These are phyloP conservation scores for Ahaetulla prasina DNA, from an alignment of 2,113 vertebrate species.

Conservation along the genomic window DNA sequence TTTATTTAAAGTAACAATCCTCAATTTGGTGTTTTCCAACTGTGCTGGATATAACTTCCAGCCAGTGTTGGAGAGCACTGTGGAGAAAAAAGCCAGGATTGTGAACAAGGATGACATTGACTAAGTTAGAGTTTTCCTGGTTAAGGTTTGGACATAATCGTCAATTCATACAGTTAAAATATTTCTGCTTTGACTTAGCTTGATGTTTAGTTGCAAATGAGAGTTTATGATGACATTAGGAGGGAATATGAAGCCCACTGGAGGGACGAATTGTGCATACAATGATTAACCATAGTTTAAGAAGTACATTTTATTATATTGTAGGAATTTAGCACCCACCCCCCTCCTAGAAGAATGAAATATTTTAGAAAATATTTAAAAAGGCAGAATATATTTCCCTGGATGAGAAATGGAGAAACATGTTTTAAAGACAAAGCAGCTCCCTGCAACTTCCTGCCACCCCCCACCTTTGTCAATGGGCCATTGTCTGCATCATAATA, in stretches of 20 bases:
- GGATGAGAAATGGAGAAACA: no score
- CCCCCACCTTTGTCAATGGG: no score
- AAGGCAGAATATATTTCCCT: no score
- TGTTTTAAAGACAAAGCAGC: no score
- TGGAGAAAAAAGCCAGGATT: not conserved
- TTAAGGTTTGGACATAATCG: no score
- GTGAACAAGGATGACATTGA: not conserved
- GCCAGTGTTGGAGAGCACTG: not conserved
- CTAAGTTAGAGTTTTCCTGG: not conserved
- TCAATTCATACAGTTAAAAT: not conserved
- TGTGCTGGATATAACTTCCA: not conserved
- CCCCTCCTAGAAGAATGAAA: no score
- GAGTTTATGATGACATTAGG: not conserved
- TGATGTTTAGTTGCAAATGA: not conserved
- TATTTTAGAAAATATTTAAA: no score
- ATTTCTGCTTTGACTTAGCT: not conserved
- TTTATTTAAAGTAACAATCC: not conserved
- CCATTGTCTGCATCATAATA: no score
- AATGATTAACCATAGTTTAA: not conserved
- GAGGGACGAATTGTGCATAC: not conserved
- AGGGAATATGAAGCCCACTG: not conserved
- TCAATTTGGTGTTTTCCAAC: not conserved
- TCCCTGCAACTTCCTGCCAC: no score
- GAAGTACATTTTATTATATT: not conserved
- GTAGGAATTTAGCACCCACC: no score